phyloP scores from a whole-genome alignment of 2,888 invertebrate species.

The Tiphia femorata region DNA sequence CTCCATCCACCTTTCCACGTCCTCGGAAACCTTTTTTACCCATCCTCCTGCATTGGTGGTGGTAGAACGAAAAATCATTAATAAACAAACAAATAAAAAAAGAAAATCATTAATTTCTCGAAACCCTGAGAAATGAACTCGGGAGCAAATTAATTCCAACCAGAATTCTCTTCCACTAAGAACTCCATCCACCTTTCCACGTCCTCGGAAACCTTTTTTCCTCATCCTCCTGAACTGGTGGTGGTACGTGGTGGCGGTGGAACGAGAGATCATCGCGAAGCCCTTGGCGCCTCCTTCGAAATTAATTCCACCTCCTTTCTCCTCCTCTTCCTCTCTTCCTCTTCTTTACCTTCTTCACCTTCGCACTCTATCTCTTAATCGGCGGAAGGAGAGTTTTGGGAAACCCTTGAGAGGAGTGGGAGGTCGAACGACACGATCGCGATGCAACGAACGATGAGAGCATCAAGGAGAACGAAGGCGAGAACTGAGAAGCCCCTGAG shows the following conservation, averaged over 20 bases:
- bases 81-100: no score
- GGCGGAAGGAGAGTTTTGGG: conserved; percentile 21
- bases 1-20: no score
- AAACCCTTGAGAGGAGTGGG: conserved; percentile 15
- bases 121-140: no score
- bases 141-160: background rate
- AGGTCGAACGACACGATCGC: background rate
- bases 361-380: conserved; percentile 19
- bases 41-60: no score
- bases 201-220: background rate
- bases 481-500: conserved; percentile 30
- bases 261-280: conserved; percentile 19
- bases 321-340: background rate
- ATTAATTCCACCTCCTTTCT: conserved; percentile 18
- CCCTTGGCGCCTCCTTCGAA: conserved; percentile 12
- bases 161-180: background rate
- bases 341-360: conserved; percentile 3
- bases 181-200: background rate
- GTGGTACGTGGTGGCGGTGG: background rate
- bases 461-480: conserved; percentile 10
- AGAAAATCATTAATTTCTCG: no score
- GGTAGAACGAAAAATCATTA: no score
- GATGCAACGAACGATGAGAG: background rate
- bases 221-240: background rate
- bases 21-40: no score